phyloP scores from a whole-genome alignment of 2,888 invertebrate species.

The Marronus borbonicus region DNA sequence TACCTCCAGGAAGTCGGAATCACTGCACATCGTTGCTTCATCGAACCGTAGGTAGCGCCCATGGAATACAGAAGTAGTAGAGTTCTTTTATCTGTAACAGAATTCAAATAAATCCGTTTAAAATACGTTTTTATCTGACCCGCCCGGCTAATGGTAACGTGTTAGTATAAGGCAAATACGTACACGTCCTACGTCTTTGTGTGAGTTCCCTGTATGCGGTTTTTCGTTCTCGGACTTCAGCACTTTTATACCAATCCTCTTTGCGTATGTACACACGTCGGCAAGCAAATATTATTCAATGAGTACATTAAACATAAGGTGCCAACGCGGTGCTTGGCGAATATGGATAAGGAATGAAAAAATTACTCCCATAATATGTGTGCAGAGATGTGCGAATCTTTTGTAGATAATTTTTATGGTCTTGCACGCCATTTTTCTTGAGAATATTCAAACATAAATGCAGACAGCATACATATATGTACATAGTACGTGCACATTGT shows the following conservation, averaged over 20 bases:
- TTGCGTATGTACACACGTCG: conserved; percentile 14
- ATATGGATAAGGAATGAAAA: background rate
- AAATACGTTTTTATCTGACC: conserved; percentile 40
- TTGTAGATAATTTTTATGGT: conserved; percentile 29
- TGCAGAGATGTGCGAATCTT: conserved; percentile 26
- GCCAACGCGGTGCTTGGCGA: conserved; percentile 4
- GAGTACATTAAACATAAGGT: conserved; percentile 35
- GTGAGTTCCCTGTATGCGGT: conserved; percentile 15
- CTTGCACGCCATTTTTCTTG: background rate
- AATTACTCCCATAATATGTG: conserved; percentile 25
- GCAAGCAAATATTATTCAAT: conserved; percentile 30
- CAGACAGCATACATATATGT: background rate
- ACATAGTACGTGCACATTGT: background rate
- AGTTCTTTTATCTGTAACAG: conserved; percentile 37
- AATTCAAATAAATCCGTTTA: conserved; percentile 38
- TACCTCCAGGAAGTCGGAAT: conserved; percentile 10
- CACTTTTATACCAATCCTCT: conserved; percentile 32
- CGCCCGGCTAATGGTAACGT: background rate
- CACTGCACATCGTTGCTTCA: background rate
- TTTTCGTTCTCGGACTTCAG: conserved; percentile 3
- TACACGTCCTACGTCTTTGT: background rate
- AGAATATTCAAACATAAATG: background rate
- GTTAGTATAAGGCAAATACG: background rate
- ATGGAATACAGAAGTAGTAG: background rate
- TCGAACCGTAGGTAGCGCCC: background rate